A percentile compares a stretch with the other conserved stretches of the same genome.
phyloP scores from a whole-genome alignment of 2,113 vertebrate species.

The Datnioides undecimradiatus region DNA sequence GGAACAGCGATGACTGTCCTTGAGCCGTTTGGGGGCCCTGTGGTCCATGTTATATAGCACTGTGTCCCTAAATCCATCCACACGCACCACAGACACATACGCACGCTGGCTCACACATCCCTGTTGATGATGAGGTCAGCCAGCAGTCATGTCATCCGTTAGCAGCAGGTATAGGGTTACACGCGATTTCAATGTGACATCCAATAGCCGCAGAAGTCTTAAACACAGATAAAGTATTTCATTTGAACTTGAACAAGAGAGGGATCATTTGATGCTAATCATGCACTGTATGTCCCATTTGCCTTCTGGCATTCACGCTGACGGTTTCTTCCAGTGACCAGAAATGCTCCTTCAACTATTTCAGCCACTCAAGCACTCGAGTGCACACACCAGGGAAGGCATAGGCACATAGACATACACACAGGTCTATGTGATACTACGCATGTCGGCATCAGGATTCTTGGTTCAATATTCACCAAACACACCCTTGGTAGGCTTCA shows the following conservation, averaged over 20 bases:
- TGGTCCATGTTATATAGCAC: constrained; percentile 42
- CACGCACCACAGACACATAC: constrained; percentile 52
- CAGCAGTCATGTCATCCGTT: constrained; percentile 68
- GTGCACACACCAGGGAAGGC: constrained; percentile 18
- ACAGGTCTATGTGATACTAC: constrained; percentile 29
- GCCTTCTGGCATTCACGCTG: constrained; percentile 34
- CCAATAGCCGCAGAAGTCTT: constrained; percentile 67
- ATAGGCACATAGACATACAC: neutral
- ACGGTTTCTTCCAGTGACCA: constrained; percentile 51
- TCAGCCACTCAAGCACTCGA: constrained; percentile 22
- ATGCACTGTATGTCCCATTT: constrained; percentile 50
- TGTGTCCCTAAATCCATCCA: constrained; percentile 59
- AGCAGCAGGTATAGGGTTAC: constrained; percentile 69
- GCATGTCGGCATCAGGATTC: constrained; percentile 16
- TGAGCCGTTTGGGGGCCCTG: constrained; percentile 46
- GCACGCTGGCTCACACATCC: constrained; percentile 47
- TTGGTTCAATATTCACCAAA: constrained; percentile 32
- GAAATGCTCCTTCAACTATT: constrained; percentile 56
- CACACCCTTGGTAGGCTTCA: constrained; percentile 47
- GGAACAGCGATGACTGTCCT: constrained; percentile 54
- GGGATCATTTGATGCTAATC: constrained; percentile 61
- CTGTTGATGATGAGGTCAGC: constrained; percentile 67
- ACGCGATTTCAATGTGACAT: constrained; percentile 55
- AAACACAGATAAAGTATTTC: constrained; percentile 70
- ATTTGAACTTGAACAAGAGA: constrained; percentile 65